Evolutionary conservation across 2,113 vertebrate species (phyloP), one percentile per base, ranked within the genome.

Genomic region (Peucedramus taeniatus): DNA sequence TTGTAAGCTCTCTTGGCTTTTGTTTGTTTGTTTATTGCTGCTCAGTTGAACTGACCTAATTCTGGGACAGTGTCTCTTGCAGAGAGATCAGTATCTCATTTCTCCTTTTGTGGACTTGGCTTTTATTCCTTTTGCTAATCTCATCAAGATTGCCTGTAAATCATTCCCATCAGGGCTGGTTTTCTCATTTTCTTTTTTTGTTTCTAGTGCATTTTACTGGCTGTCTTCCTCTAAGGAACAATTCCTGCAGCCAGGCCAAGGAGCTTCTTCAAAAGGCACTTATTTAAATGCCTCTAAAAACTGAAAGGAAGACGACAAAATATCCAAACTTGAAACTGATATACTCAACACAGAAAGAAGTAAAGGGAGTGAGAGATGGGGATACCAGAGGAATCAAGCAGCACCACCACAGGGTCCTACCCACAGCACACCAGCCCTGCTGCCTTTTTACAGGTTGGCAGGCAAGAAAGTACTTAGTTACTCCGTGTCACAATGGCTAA

Each of bases 121-220:
- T 83, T 90, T 80, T 63, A 80, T 71, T 80, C 54, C 19, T 31
- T 72, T 90, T 93, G 57, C 50, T 95, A 93, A 91, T 90, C 50
- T 85, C 45, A n/a, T 21, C 6, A 13, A 93, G 87, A 79, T 37
- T 91, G 83, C 16, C 57, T 77, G 78, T 70, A 96, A 94, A 83
- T 96, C 90, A 88, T 86, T 91, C 59, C 75, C 87, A 51, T 24
- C 0, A 13, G 69, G 72, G 33, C 80, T 87, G 80, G 31, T 94
- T 87, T 96, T 94, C 87, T 94, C 84, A 77, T 95, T 93, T 96
- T 87, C 77, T 84, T 75, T 68, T 76, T 91, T 76, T 83, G 77
- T 90, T 94, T 89, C 83, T 79, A 79, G 74, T 40, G 37, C 87
- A 76, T 77, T 94, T 96, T 83, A 35, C 66, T 90, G 70, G 31